Conservation (phyloP, 2,888 invertebrate genomes). For the Orchesellides sinensis region DNA sequence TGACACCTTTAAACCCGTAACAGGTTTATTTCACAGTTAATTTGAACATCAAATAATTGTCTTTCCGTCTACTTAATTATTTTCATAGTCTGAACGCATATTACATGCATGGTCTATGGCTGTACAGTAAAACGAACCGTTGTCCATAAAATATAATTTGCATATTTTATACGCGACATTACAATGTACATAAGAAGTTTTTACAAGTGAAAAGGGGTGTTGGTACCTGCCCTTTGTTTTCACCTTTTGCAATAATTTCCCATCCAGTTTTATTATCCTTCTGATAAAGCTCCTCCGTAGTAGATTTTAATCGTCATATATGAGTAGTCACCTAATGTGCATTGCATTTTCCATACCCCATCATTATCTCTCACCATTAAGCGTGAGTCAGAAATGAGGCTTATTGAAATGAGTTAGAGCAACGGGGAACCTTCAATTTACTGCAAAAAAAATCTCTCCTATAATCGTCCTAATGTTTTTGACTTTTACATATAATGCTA, state of each 20-base stretch:
- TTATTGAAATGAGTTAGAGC: background rate
- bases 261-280: conserved; percentile 12
- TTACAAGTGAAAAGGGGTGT: conserved; percentile 37
- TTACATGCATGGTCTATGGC: no score
- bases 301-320: conserved; percentile 63
- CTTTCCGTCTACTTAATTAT: no score
- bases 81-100: no score
- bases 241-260: conserved; percentile 46
- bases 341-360: conserved; percentile 60
- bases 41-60: no score
- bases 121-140: no score
- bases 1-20: background rate
- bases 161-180: background rate
- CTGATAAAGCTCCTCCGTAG: conserved; percentile 9
- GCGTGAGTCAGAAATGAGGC: conserved; percentile 53
- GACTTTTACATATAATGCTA: no score
- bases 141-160: background rate
- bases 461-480: no score
- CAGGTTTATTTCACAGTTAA: no score
- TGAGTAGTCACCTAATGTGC: conserved; percentile 52
- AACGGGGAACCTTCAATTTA: conserved; percentile 1
- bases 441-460: background rate
- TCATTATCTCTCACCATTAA: conserved; percentile 59
- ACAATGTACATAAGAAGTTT: background rate
- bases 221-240: conserved; percentile 63